Percentiles rank a stretch among this genome's conserved stretches.
These are phyloP conservation scores for Sternarchorhynchus goeldii DNA, from an alignment of 2,797 vertebrate species.

Conservation along the genomic window DNA sequence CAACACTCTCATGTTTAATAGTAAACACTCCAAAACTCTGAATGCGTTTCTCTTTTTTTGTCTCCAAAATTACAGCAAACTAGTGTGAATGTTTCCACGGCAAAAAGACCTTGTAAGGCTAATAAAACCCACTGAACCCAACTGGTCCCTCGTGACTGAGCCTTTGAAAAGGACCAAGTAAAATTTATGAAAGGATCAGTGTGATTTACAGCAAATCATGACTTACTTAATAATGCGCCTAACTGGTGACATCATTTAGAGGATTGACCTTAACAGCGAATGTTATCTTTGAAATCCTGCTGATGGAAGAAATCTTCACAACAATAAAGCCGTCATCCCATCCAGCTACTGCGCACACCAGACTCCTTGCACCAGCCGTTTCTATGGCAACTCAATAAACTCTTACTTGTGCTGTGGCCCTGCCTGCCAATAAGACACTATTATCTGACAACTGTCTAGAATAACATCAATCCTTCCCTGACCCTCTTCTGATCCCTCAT, in stretches of 20 bases:
- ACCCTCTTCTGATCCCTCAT: constrained; percentile 17
- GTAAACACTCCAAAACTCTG: no score
- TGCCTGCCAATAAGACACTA: constrained; percentile 66
- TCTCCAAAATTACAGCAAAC: no score
- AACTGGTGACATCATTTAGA: constrained; percentile 41
- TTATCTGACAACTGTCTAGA: constrained; percentile 38
- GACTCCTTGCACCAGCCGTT: constrained; percentile 64
- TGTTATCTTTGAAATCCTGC: constrained; percentile 37
- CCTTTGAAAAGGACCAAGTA: neutral
- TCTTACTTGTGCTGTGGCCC: constrained; percentile 81
- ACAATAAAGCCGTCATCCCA: constrained; percentile 28
- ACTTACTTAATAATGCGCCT: constrained; percentile 22
- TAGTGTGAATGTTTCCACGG: no score
- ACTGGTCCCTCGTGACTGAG: no score
- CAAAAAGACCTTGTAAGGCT: no score
- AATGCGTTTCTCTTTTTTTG: no score
- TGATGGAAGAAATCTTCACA: constrained; percentile 22
- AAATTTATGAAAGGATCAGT: neutral
- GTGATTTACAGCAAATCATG: constrained; percentile 2
- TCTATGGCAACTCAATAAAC: constrained; percentile 80
- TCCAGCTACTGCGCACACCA: constrained; percentile 50
- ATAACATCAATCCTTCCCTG: constrained; percentile 33
- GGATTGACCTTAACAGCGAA: constrained; percentile 53
- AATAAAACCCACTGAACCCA: no score
- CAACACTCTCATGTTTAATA: no score